Evolutionary conservation across 37 sponge, comb jelly and placozoan genomes (phyloP).

Genomic region (Theonella swinhoei): DNA sequence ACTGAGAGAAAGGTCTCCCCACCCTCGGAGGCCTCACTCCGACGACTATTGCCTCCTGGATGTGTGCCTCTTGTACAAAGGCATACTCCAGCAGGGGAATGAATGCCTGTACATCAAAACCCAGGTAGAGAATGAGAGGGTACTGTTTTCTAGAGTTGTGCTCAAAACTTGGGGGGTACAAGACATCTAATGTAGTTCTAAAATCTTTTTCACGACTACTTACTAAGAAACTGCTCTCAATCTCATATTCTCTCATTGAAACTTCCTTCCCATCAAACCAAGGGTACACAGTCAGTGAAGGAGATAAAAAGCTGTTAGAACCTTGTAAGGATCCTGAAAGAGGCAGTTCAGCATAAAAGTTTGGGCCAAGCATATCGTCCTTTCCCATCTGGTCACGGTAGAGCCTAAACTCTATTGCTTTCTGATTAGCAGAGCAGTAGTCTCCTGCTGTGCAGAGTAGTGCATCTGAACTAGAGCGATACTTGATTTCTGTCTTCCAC

Average conservation of each 20-base stretch:
- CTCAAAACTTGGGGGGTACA: conserved; percentile 73
- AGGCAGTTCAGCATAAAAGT: conserved; percentile 53
- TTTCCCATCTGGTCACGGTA: conserved; percentile 43
- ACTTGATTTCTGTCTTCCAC: conserved; percentile 51
- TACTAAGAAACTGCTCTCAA: not conserved
- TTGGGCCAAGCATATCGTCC: conserved; percentile 74
- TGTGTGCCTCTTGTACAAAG: conserved; percentile 47
- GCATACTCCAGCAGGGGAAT: conserved; percentile 33
- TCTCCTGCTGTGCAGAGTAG: conserved; percentile 26
- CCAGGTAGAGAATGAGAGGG: conserved; percentile 54
- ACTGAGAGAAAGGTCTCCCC: not conserved
- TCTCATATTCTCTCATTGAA: not conserved
- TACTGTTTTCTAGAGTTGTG: conserved; percentile 44
- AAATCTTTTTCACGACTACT: not conserved
- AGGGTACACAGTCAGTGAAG: conserved; percentile 45
- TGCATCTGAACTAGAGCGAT: conserved; percentile 41
- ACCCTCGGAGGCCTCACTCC: not conserved
- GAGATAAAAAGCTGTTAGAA: conserved; percentile 10
- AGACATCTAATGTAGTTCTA: not conserved
- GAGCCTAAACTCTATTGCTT: conserved; percentile 67
- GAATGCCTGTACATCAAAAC: not conserved
- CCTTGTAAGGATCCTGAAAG: conserved; percentile 48
- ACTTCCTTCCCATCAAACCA: conserved; percentile 61
- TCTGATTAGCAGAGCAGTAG: conserved; percentile 56
- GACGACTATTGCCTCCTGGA: conserved; percentile 60